Conservation (phyloP, 2,888 invertebrate species). For the Lasioglossum figueresi region DNA sequence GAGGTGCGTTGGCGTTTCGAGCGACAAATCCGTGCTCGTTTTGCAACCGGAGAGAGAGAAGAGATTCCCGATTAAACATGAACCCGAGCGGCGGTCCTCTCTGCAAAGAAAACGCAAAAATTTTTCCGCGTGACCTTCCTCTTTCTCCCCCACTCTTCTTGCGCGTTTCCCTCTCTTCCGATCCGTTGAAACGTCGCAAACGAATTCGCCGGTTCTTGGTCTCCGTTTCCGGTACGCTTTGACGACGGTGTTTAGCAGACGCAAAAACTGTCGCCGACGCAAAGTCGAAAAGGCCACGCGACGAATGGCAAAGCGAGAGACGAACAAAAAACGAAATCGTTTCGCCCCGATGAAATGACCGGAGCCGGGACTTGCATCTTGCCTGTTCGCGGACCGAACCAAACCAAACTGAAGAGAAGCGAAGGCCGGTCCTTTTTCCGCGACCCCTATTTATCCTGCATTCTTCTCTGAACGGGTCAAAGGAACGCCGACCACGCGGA, state of each 20-base stretch:
- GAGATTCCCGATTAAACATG: slow-evolving; percentile 14
- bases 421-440: slow-evolving; percentile 22
- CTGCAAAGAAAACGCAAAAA: neutral
- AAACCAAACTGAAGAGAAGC: neutral
- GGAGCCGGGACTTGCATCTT: slow-evolving; percentile 59
- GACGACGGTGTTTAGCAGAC: slow-evolving; percentile 38
- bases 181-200: neutral
- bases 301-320: slow-evolving; percentile 4
- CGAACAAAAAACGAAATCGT: slow-evolving; percentile 29
- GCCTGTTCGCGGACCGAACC: slow-evolving; percentile 33
- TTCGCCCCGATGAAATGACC: slow-evolving; percentile 30
- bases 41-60: neutral
- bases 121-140: neutral
- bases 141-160: neutral
- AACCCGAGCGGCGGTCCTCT: neutral
- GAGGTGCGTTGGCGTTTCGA: neutral
- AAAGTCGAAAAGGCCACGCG: slow-evolving; percentile 17
- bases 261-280: slow-evolving; percentile 42
- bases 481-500: neutral
- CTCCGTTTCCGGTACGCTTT: slow-evolving; percentile 23
- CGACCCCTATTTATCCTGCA: slow-evolving; percentile 8
- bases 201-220: neutral
- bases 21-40: neutral
- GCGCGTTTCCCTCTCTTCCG: neutral
- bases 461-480: neutral